Conservation (phyloP, 2,797 vertebrate species). For the Cyclopterus lumpus region DNA sequence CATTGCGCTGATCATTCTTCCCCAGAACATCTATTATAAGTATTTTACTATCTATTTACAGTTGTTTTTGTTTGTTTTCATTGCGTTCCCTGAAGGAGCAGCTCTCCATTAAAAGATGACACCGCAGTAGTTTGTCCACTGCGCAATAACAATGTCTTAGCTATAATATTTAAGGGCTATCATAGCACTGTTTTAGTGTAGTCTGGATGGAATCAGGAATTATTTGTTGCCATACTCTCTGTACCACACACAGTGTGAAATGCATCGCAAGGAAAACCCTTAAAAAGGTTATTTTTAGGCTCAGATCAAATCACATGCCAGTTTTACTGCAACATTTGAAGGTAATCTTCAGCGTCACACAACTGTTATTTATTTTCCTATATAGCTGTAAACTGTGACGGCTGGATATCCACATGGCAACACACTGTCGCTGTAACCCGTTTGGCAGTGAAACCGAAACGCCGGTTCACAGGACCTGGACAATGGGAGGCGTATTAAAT, state of each 20-base stretch:
- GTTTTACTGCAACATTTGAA: conserved; percentile 1
- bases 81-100: conserved; percentile 36
- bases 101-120: conserved; percentile 20
- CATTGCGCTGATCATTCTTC: conserved; percentile 18
- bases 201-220: conserved; percentile 22
- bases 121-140: conserved; percentile 5
- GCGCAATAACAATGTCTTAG: conserved; percentile 17
- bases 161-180: conserved; percentile 18
- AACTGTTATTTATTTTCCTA: neutral
- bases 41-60: neutral
- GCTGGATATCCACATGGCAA: conserved; percentile 16
- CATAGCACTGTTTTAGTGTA: neutral
- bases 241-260: conserved; percentile 10
- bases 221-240: neutral
- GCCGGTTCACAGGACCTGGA: conserved; percentile 13
- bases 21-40: conserved; percentile 9
- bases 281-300: conserved; percentile 20
- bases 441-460: conserved; percentile 43
- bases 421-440: conserved; percentile 15
- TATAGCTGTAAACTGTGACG: conserved; percentile 11
- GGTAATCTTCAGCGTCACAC: neutral
- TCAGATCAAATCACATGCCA: neutral
- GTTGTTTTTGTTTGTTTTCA: conserved; percentile 16
- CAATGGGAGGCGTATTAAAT: conserved; percentile 27
- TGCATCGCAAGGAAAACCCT: conserved; percentile 35